Evolutionary conservation across 2,113 vertebrate genomes (phyloP), one percentile per base, ranked within the genome.

Genomic region (Canis aureus): DNA sequence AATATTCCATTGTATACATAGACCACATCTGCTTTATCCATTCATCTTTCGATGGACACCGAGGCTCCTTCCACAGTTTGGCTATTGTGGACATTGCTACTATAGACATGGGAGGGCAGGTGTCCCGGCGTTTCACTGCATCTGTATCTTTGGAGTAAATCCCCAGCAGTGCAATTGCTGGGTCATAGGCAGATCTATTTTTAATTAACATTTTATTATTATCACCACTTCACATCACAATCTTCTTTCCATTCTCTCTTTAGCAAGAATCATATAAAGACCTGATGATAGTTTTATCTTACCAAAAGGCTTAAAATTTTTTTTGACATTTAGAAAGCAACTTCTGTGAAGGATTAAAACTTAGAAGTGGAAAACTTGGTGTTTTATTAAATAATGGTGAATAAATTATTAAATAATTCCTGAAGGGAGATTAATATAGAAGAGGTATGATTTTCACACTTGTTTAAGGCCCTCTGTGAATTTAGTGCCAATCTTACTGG

Each of bases 331-430:
- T 79, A 27, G 20, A 57, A 78, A 84, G 35, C n/a, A 66, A 69
- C 43, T 79, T 86, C 83, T 59, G n/a, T 94, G 15, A 78, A 78
- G 20, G 86, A 57, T 57, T 69, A 79, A 79, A 86, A 86, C 91
- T 20, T 27, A 38, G 60, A 85, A 76, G 20, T 55, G 4, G 5
- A 74, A 62, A 74, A 74, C 55, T 53, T 74, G 64, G 23, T 55
- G 49, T 93, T 74, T 85, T 38, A 17, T 76, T 84, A 89, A 89
- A 43, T 38, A 94, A 57, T 66, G 32, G 20, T 80, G 73, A 67
- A 25, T 87, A 79, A 13, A 1, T 79, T 87, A 69, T 49, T 10
- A 69, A 79, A 49, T 67, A 67, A 78, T 86, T 69, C 35, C 73
- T 59, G 15, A 87, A 87, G 66, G 69, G 69, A 67, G 19, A 22